Base-by-base conservation (phyloP, 2,888 invertebrate genomes). In the Calephelis perditalis region DNA sequence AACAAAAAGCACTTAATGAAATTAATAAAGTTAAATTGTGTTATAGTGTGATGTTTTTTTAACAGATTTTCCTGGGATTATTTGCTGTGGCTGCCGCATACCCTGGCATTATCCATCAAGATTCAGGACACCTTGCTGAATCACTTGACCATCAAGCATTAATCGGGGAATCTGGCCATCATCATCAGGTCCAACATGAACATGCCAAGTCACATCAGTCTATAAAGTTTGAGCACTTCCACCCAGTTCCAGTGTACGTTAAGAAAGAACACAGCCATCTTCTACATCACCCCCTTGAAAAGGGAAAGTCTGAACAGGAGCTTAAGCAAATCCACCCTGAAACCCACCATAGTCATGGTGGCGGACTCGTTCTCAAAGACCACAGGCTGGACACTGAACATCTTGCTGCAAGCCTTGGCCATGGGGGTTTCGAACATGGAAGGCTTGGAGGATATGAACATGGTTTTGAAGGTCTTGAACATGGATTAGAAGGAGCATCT, bases 121-220 rank as follows among this genome's bases (percentile, higher is more conserved):
- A 86, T 68, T 74, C 73, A 10, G 85, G 85, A 15, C 86, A 89
- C 69, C 65, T 81, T 15, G 83, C 86, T 65, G 85, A 79, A 59
- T 82, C 86, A 68, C 78, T 75, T 61, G 85, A 86, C 64, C 88
- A 83, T 60, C 84, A 84, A 43, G 81, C 77, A 36, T 71, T 83
- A 8, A 85, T 87, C 56, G 87, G 88, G 26, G 88, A 90, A 62
- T 84, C 90, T 6, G 92, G 92, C 63, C 91, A 92, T 70, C 92
- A 93, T 68, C 92, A 92, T 63, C 91, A 92, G 65, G 85, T 93
- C 44, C 92, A 93, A 67, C 93, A 93, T 69, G 92, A 93, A 68
- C 93, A 93, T 71, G 93, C 94, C 43, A 94, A 94, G 67, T 94
- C 94, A 52, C 94, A 94, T 73, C 94, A 94, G 78, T 93, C 92